Evolutionary conservation across 2,888 invertebrate species (phyloP).

Genomic region (Leucophenga maculata): DNA sequence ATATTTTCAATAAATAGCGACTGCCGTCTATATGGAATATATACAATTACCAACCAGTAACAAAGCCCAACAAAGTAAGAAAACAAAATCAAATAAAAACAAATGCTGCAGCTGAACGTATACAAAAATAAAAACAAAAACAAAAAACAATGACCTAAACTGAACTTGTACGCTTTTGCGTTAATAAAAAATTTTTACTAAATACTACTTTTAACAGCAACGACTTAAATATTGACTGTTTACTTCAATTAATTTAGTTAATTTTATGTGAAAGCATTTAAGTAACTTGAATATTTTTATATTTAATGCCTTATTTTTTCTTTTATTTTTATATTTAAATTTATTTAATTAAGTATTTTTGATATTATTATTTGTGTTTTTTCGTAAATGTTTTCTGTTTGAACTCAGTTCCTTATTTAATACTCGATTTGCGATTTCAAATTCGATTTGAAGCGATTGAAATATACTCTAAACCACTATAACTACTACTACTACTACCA

Average conservation of each 20-base stretch:
- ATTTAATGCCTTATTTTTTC: neutral
- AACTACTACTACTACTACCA: neutral
- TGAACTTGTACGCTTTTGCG: slow-evolving; percentile 10
- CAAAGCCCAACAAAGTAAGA: neutral
- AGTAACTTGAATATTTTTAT: slow-evolving; percentile 9
- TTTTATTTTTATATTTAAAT: neutral
- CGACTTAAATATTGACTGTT: neutral
- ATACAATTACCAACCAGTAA: neutral
- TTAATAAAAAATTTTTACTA: neutral
- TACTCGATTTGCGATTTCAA: too few species aligned
- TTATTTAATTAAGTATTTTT: neutral
- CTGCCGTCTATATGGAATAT: too few species aligned
- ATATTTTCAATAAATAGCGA: neutral
- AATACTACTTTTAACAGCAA: neutral
- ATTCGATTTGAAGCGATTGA: too few species aligned
- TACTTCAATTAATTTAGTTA: neutral
- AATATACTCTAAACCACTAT: too few species aligned
- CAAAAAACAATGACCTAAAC: neutral
- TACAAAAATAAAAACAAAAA: too few species aligned
- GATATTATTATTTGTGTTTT: neutral
- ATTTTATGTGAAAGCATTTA: slow-evolving; percentile 16
- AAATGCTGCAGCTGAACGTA: too few species aligned
- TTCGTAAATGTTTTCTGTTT: neutral
- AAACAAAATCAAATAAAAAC: neutral
- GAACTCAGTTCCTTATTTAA: neutral